Percentiles rank a stretch among this genome's conserved stretches.
phyloP scores from a whole-genome alignment of 2,797 vertebrate species.

The Dermochelys coriacea region DNA sequence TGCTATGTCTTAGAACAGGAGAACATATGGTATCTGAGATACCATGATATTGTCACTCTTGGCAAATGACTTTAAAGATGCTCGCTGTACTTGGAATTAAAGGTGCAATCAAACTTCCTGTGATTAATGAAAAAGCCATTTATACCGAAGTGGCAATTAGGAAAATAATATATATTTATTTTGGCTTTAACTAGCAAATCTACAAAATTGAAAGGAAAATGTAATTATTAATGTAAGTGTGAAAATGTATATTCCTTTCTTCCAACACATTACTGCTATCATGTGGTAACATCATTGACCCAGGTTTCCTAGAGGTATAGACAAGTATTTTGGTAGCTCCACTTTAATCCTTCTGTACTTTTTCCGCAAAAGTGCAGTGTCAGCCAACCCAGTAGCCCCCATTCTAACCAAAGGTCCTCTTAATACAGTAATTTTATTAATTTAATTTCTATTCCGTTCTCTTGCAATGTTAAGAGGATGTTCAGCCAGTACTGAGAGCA shows the following conservation, averaged over 20 bases:
- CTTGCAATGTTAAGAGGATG: constrained; percentile 40
- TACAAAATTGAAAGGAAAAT: constrained; percentile 22
- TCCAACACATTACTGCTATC: neutral
- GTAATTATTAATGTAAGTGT: constrained; percentile 2
- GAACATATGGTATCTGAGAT: neutral
- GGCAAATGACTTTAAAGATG: neutral
- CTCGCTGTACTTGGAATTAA: constrained; percentile 29
- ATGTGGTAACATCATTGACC: neutral
- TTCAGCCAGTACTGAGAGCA: constrained; percentile 58
- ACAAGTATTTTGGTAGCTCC: neutral
- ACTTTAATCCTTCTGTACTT: constrained; percentile 19
- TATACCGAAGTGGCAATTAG: constrained; percentile 8
- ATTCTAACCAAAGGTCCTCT: neutral
- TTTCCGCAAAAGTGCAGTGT: neutral
- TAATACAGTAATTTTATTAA: constrained; percentile 44
- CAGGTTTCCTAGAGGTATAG: neutral
- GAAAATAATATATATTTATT: constrained; percentile 20
- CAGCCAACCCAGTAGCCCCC: constrained; percentile 19
- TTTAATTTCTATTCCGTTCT: constrained; percentile 59
- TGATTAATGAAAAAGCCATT: neutral
- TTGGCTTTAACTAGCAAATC: neutral
- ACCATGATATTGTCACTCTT: neutral
- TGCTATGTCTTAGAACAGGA: neutral
- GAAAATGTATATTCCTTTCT: neutral
- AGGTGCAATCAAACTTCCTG: constrained; percentile 26